Base-by-base conservation (phyloP, 2,797 vertebrate species). In the Labeo calbasu region DNA sequence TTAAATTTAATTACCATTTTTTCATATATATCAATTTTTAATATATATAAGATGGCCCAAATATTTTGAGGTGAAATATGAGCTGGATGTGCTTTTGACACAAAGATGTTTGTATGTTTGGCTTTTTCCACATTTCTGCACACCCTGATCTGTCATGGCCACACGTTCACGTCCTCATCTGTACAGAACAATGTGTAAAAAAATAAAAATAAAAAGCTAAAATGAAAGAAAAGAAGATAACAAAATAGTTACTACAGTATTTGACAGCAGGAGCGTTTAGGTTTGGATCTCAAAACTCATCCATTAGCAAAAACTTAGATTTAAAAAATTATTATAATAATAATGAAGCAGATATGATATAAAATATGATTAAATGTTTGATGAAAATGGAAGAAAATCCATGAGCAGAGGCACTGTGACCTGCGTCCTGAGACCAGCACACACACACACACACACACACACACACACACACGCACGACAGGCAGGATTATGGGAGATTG, bases 111-210 rank as follows among this genome's bases (percentile, higher is more conserved):
- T 21, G 14, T n/a, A 70, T 43, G 75, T 73, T 79, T 73, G 59
- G n/a, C 43, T 83, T 66, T 9, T 43, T 79, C 28, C 57, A 55
- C 50, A 79, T 68, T 23, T 79, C 57, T 66, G 76, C 75, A 79
- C 71, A 61, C 51, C 75, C 81, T 36, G 57, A 70, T 82, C 43
- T 53, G 13, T 88, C 88, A 91, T 87, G 79, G 65, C 87, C 71
- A 75, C 86, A 79, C 90, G 86, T 91, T 92, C 90, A 92, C 89
- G 36, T 79, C 89, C 51, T 78, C 87, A 90, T 79, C 86, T 91
- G 91, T 92, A 91, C 91, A 93, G 89, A 92, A 82, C 85, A 85
- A 77, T 8, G 32, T 91, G 90, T 91, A 85, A 84, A 46, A 84
- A 87, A 70, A 40, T 82, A 46, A 50, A 89, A 82, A 90, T 88